Evolutionary conservation across 2,797 vertebrate species (phyloP).

Genomic region (Hephaestus fuliginosus): DNA sequence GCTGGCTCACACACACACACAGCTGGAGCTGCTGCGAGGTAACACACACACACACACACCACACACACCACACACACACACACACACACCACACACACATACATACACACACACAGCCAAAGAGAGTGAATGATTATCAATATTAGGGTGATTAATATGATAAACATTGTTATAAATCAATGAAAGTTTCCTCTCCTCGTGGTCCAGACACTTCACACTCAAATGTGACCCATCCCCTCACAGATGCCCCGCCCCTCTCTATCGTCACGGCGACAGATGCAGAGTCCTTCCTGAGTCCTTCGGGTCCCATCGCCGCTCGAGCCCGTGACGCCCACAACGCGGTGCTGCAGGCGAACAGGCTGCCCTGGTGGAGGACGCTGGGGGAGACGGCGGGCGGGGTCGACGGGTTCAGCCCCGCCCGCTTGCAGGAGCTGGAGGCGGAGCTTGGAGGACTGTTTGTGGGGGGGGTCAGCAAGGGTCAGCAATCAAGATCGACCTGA

Average conservation of each 20-base stretch:
- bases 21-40: conserved; percentile 75
- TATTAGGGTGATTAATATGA: too few species aligned
- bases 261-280: conserved; percentile 80
- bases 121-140: too few species aligned
- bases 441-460: conserved; percentile 89
- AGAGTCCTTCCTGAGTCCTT: conserved; percentile 88
- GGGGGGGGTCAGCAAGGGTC: conserved; percentile 46
- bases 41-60: conserved; percentile 84
- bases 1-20: conserved; percentile 91
- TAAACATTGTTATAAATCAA: too few species aligned
- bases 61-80: not conserved
- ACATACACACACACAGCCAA: too few species aligned
- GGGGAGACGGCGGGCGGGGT: conserved; percentile 74
- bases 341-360: conserved; percentile 84
- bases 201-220: too few species aligned
- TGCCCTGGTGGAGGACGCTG: conserved; percentile 94
- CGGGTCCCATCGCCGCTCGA: conserved; percentile 85
- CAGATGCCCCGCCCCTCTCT: conserved; percentile 90
- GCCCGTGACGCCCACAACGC: conserved; percentile 90
- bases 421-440: conserved; percentile 80
- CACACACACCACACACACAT: conserved; percentile 2
- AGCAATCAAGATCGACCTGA: not conserved
- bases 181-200: too few species aligned
- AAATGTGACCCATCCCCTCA: not conserved
- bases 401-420: conserved; percentile 48